Evolutionary conservation across 2,797 vertebrate genomes (phyloP).

Genomic region (Pseudomugil tenellus): DNA sequence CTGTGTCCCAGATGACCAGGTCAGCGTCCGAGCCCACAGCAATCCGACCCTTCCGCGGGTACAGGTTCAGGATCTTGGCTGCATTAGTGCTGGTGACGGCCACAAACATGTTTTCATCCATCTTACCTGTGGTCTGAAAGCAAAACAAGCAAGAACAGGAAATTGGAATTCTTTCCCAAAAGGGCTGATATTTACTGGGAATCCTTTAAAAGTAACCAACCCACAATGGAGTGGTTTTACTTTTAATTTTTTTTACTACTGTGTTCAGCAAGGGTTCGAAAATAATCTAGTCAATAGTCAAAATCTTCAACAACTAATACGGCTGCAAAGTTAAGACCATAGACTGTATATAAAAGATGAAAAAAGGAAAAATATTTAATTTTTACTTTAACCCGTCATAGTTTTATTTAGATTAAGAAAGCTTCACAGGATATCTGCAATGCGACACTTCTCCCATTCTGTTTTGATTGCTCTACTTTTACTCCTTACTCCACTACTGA

Average conservation of each 20-base stretch:
- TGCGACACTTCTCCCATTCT: too few relatives aligned
- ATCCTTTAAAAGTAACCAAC: not conserved
- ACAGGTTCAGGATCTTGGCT: slow-evolving; percentile 97
- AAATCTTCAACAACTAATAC: too few relatives aligned
- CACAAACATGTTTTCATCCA: slow-evolving; percentile 99
- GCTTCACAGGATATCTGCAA: not conserved
- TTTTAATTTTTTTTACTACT: not conserved
- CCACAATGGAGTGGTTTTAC: not conserved
- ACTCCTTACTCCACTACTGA: too few relatives aligned
- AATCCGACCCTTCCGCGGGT: slow-evolving; percentile 95
- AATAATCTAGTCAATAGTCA: too few relatives aligned
- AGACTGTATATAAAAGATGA: too few relatives aligned
- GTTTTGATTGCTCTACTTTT: too few relatives aligned
- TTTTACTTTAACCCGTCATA: too few relatives aligned
- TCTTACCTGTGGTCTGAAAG: slow-evolving; percentile 93
- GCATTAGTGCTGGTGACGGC: slow-evolving; percentile 97
- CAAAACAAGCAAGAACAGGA: not conserved
- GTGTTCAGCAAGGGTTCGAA: not conserved
- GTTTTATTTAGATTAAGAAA: not conserved
- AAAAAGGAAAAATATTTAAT: too few relatives aligned
- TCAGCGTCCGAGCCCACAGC: slow-evolving; percentile 95
- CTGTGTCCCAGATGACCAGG: slow-evolving; percentile 97
- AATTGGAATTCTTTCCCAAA: too few relatives aligned
- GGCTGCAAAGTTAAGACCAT: too few relatives aligned
- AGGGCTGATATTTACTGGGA: not conserved